Conservation (phyloP, 2,113 vertebrate genomes). For the Emydocephalus ijimae region DNA sequence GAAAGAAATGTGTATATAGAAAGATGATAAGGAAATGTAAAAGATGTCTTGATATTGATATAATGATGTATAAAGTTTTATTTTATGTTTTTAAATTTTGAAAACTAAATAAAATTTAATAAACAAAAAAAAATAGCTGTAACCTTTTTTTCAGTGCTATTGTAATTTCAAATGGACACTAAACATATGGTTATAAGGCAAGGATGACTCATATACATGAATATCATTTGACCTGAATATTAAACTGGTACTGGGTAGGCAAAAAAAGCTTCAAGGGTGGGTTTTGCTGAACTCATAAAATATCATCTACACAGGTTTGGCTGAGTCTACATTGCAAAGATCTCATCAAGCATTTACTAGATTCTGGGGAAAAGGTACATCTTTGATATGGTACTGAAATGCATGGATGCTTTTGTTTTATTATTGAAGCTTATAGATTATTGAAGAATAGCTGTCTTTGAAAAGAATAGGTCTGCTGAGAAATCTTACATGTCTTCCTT, state of each 20-base stretch:
- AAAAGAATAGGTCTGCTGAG: background rate
- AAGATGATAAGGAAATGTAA: too few relatives aligned
- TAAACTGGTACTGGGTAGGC: background rate
- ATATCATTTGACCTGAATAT: background rate
- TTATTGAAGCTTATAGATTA: background rate
- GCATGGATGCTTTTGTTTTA: background rate
- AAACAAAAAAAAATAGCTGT: too few relatives aligned
- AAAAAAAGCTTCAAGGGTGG: background rate
- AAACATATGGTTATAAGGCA: too few relatives aligned
- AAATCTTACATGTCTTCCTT: background rate
- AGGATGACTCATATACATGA: too few relatives aligned
- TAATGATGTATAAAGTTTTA: too few relatives aligned
- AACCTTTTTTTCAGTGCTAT: too few relatives aligned
- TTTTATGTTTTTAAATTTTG: too few relatives aligned
- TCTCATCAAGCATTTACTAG: background rate
- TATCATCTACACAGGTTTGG: background rate
- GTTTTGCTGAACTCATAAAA: background rate
- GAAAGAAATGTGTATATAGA: too few relatives aligned
- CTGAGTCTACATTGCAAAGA: background rate
- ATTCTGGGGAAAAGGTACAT: background rate
- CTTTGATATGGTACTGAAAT: background rate
- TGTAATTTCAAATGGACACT: too few relatives aligned
- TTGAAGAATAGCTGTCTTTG: background rate
- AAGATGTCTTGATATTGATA: too few relatives aligned
- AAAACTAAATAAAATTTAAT: too few relatives aligned